Percentiles rank a stretch among this genome's conserved stretches.
phyloP scores from a whole-genome alignment of 2,113 vertebrate species.

The Euleptes europaea region DNA sequence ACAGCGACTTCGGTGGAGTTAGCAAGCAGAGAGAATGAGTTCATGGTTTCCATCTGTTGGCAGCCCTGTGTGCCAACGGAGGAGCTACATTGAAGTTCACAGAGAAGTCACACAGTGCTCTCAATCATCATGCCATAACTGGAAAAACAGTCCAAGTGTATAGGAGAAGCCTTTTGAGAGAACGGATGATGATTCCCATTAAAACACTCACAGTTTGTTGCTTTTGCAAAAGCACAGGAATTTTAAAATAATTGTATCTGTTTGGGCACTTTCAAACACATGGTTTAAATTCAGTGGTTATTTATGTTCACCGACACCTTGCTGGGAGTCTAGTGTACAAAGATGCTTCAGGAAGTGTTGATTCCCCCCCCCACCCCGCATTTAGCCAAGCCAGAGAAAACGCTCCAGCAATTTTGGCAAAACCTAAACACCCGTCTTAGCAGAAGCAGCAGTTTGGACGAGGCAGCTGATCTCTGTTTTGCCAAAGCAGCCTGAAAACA shows the following conservation, averaged over 20 bases:
- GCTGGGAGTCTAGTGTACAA: not conserved
- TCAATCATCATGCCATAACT: not conserved
- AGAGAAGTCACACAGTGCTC: not conserved
- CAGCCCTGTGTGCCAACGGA: not conserved
- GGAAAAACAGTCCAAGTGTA: not conserved
- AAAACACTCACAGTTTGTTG: no score
- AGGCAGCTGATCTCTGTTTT: not conserved
- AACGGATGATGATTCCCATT: no score
- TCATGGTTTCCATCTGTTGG: not conserved
- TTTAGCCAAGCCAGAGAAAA: not conserved
- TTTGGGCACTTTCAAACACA: not conserved
- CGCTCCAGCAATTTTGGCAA: not conserved
- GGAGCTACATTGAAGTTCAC: not conserved
- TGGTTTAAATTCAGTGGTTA: not conserved
- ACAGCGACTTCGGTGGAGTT: not conserved
- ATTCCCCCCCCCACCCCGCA: not conserved
- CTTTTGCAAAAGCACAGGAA: not conserved
- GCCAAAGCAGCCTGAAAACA: not conserved
- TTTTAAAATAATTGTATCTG: not conserved
- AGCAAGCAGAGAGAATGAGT: not conserved
- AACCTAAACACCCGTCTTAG: not conserved
- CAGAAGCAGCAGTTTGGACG: not conserved
- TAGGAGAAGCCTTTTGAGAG: not conserved
- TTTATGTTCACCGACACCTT: not conserved
- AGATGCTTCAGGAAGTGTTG: not conserved